phyloP scores from a whole-genome alignment of 2,888 invertebrate species.

The Palloptera scutellata region DNA sequence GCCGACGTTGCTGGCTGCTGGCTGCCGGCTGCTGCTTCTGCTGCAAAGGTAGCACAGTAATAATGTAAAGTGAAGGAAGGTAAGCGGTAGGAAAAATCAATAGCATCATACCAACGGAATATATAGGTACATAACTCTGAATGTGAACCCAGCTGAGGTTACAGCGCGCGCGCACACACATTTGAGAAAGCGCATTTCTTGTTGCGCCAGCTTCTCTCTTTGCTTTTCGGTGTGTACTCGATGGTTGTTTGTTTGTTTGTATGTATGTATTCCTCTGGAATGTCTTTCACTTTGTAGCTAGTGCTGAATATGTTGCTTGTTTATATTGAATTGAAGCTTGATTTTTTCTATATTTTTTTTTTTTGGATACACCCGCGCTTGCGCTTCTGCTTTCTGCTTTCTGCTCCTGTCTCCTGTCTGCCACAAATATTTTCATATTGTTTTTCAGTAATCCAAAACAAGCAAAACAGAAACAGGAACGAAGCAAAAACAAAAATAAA shows the following conservation, averaged over 20 bases:
- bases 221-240: constrained; percentile 23
- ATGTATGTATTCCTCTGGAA: too few species aligned
- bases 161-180: background rate
- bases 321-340: background rate
- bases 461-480: background rate
- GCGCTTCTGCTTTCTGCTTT: too few species aligned
- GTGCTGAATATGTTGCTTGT: background rate
- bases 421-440: background rate
- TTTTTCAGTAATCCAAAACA: background rate
- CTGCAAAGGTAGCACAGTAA: too few species aligned
- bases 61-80: too few species aligned
- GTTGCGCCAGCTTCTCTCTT: background rate
- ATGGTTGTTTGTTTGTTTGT: too few species aligned
- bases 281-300: constrained; percentile 49
- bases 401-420: too few species aligned
- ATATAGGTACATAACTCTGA: too few species aligned
- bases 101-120: too few species aligned
- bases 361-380: background rate
- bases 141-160: background rate
- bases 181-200: constrained; percentile 2
- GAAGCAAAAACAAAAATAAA: background rate
- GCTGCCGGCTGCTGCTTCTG: background rate
- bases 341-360: background rate
- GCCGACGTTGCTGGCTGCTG: background rate
- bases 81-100: too few species aligned